A percentile compares a stretch with the other conserved stretches of the same genome.
Evolutionary conservation across 2,888 invertebrate genomes (phyloP).

Genomic region (Caenorhabditis macrosperma): DNA sequence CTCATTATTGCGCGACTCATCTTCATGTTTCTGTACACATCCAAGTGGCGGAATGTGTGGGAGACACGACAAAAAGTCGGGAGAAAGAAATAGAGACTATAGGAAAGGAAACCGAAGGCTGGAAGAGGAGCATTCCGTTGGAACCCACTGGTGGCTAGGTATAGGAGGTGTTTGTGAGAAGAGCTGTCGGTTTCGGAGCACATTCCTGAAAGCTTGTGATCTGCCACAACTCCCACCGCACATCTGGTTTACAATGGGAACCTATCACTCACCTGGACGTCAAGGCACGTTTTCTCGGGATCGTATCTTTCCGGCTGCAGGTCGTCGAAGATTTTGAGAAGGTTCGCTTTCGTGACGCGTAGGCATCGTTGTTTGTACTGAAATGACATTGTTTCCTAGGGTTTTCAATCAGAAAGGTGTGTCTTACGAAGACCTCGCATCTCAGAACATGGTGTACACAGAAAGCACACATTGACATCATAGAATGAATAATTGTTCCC

Average conservation of each 20-base stretch:
- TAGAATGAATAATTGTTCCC: too few species aligned
- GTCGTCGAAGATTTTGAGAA: constrained; percentile 11
- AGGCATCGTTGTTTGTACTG: constrained; percentile 35
- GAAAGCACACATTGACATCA: too few species aligned
- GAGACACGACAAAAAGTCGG: not conserved
- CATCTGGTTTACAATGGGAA: constrained; percentile 52
- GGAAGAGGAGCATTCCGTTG: not conserved
- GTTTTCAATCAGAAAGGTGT: too few species aligned
- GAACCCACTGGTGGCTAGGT: not conserved
- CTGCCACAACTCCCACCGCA: constrained; percentile 20
- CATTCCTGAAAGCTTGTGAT: constrained; percentile 41
- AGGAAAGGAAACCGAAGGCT: not conserved
- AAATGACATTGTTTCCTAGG: too few species aligned
- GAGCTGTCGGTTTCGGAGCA: not conserved
- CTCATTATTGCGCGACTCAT: constrained; percentile 36
- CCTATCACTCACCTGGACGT: constrained; percentile 46
- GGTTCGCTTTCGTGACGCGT: not conserved
- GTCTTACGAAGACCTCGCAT: not conserved
- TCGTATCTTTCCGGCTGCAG: constrained; percentile 42
- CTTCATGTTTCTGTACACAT: constrained; percentile 21
- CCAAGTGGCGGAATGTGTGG: constrained; percentile 28
- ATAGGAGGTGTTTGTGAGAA: not conserved
- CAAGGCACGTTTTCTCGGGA: constrained; percentile 26
- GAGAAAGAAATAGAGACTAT: constrained; percentile 13
- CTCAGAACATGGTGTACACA: not conserved